These are phyloP conservation scores for Drosophila borealis DNA, from an alignment of 2,888 invertebrate genomes.

Conservation along the genomic window DNA sequence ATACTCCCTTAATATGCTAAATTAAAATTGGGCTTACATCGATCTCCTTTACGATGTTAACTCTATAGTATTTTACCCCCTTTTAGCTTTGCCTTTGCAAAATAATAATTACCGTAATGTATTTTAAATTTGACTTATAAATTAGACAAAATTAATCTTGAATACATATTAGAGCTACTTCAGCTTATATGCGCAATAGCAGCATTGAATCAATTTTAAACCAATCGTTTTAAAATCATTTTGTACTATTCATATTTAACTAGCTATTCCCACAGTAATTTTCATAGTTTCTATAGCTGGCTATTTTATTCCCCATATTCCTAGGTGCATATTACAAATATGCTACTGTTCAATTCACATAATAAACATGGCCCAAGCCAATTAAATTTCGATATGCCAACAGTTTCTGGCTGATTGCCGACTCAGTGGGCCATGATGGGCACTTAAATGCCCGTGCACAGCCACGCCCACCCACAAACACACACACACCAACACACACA, in stretches of 20 bases:
- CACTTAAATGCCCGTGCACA: slow-evolving; percentile 31
- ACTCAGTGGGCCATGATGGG: slow-evolving; percentile 28
- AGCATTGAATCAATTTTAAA: background rate
- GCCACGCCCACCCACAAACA: slow-evolving; percentile 17
- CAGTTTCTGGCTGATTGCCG: slow-evolving; percentile 41
- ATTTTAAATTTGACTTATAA: no score
- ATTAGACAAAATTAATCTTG: no score
- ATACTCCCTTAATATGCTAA: background rate
- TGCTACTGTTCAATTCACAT: slow-evolving; percentile 22
- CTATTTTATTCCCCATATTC: background rate
- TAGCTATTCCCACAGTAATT: background rate
- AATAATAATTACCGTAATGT: no score
- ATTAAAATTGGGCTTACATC: background rate
- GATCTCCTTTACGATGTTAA: background rate
- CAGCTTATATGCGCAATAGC: background rate
- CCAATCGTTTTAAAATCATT: no score
- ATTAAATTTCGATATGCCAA: slow-evolving; percentile 44
- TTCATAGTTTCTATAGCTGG: background rate
- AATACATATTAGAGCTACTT: no score
- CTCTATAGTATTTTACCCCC: no score
- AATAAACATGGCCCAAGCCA: slow-evolving; percentile 33
- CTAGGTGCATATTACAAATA: background rate
- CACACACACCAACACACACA: slow-evolving; percentile 1
- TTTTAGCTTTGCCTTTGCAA: no score
- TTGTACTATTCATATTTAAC: no score